phyloP scores from a whole-genome alignment of 2,888 invertebrate genomes.

The Phlogophora meticulosa region DNA sequence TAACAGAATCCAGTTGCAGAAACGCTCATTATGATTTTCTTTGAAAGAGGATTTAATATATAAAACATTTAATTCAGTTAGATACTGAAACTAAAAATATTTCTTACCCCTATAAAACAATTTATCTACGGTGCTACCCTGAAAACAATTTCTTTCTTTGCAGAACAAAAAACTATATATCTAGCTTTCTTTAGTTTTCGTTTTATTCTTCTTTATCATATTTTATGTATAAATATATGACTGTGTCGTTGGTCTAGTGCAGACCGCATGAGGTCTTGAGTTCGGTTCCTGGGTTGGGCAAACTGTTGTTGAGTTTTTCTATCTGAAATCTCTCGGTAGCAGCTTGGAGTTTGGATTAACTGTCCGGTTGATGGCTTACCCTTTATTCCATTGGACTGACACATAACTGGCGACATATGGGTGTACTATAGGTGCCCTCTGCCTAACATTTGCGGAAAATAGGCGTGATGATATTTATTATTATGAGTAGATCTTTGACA shows the following conservation, averaged over 20 bases:
- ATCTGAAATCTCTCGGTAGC: no score
- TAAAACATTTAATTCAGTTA: slow-evolving; percentile 13
- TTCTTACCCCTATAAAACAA: slow-evolving; percentile 15
- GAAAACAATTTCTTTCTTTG: slow-evolving; percentile 15
- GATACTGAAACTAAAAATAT: background rate
- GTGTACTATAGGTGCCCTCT: no score
- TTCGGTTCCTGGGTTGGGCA: no score
- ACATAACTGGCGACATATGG: no score
- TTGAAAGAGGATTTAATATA: slow-evolving; percentile 6
- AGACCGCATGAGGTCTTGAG: no score
- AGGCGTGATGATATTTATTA: no score
- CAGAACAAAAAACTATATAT: slow-evolving; percentile 1
- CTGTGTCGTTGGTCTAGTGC: background rate
- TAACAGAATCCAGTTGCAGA: background rate
- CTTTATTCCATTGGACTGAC: no score
- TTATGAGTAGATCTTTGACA: no score
- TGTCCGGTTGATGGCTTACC: no score
- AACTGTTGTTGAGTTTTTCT: no score
- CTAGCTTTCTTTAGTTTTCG: background rate
- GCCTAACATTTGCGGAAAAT: no score
- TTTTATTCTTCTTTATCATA: slow-evolving; percentile 13
- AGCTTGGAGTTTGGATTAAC: no score
- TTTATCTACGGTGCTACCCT: background rate
- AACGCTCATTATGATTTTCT: slow-evolving; percentile 1
- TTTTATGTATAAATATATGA: slow-evolving; percentile 12